These are phyloP conservation scores for Dendroctonus valens DNA, from an alignment of 1,140 invertebrate species.

Conservation along the genomic window DNA sequence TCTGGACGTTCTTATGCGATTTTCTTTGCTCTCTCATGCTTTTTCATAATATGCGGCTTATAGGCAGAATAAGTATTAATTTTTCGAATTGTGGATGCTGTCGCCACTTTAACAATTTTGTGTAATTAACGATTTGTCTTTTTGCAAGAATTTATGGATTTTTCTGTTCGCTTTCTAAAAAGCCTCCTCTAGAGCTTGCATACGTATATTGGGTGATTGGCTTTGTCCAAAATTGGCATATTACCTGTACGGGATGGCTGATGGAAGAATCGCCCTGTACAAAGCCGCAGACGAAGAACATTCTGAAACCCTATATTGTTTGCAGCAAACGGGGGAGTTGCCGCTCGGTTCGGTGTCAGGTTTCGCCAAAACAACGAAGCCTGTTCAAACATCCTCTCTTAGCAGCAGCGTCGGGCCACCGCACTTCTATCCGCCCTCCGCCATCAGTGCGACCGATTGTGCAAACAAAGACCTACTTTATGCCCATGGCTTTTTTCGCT, in stretches of 20 bases:
- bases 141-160: too few species aligned
- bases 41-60: too few species aligned
- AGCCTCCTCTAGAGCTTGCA: too few species aligned
- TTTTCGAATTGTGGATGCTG: too few species aligned
- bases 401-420: constrained; percentile 5
- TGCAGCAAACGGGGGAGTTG: constrained; percentile 27
- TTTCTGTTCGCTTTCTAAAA: too few species aligned
- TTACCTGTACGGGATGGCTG: neutral
- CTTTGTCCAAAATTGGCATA: neutral
- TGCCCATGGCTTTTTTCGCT: constrained; percentile 3
- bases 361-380: constrained; percentile 35
- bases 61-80: too few species aligned
- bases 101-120: too few species aligned
- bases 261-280: constrained; percentile 9
- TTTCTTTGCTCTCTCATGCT: too few species aligned
- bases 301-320: constrained; percentile 33
- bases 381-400: constrained; percentile 33
- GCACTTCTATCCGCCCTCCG: constrained; percentile 13
- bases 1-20: too few species aligned
- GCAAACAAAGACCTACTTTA: constrained; percentile 25
- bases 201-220: too few species aligned
- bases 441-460: constrained; percentile 14
- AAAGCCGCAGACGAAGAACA: constrained; percentile 27
- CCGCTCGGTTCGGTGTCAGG: constrained; percentile 24
- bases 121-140: too few species aligned